Evolutionary conservation across 2,888 invertebrate genomes (phyloP).

Genomic region (Sarcophaga caerulescens): DNA sequence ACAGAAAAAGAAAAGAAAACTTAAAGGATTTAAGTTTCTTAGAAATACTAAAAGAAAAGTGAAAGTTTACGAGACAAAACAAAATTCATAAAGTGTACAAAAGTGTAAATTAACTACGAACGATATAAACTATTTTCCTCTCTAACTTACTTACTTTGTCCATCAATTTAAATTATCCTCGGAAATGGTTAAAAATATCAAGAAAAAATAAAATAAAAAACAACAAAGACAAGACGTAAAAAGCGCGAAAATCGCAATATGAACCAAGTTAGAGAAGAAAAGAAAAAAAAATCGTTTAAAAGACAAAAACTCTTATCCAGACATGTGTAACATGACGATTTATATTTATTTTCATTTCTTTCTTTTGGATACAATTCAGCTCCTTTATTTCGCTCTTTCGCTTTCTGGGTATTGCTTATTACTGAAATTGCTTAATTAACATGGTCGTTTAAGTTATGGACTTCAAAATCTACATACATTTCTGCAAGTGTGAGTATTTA

Average conservation of each 20-base stretch:
- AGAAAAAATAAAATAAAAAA: background rate
- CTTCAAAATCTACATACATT: conserved; percentile 49
- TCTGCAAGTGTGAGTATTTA: conserved; percentile 1
- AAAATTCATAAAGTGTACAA: conserved; percentile 54
- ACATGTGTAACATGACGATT: conserved; percentile 60
- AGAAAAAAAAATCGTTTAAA: conserved; percentile 13
- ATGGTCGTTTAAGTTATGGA: conserved; percentile 58
- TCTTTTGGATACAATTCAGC: background rate
- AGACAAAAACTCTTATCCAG: conserved; percentile 39
- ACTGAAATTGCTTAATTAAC: conserved; percentile 67
- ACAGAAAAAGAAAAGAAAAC: background rate
- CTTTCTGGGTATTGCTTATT: conserved; percentile 9
- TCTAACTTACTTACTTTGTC: conserved; percentile 17
- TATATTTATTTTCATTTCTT: conserved; percentile 12
- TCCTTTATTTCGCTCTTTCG: background rate
- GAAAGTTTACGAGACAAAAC: conserved; percentile 54
- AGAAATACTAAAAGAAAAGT: conserved; percentile 49
- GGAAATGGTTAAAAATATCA: background rate
- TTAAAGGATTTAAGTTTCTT: conserved; percentile 65
- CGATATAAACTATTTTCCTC: conserved; percentile 27
- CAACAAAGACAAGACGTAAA: conserved; percentile 9
- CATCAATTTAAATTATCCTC: conserved; percentile 61
- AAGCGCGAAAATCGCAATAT: conserved; percentile 46
- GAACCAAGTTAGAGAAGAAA: background rate
- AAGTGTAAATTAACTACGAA: conserved; percentile 59